Evolutionary conservation across 2,797 vertebrate species (phyloP).

Genomic region (Sebastes melanostomus): DNA sequence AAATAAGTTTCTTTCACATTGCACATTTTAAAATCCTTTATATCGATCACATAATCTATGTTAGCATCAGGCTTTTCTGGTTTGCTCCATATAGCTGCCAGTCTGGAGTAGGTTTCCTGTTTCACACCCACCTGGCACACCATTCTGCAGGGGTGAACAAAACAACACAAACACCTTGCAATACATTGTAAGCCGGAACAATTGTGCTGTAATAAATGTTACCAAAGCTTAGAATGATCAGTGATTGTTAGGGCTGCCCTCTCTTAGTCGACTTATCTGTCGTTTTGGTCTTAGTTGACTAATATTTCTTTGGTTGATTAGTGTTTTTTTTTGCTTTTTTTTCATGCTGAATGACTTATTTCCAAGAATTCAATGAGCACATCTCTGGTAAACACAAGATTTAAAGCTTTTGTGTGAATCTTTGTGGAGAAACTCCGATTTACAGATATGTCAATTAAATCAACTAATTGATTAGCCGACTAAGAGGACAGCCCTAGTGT

Average conservation of each 20-base stretch:
- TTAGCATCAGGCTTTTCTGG: neutral
- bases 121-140: neutral
- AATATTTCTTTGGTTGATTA: neutral
- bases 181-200: neutral
- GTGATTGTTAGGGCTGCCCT: neutral
- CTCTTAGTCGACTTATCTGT: too few relatives aligned
- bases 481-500: neutral
- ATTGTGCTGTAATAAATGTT: neutral
- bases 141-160: neutral
- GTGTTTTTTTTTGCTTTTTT: neutral
- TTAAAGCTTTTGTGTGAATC: too few relatives aligned
- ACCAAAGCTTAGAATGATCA: neutral
- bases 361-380: too few relatives aligned
- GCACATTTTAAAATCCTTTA: neutral
- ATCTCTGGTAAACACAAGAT: too few relatives aligned
- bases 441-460: too few relatives aligned
- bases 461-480: too few relatives aligned
- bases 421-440: too few relatives aligned
- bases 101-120: neutral
- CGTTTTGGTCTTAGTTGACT: too few relatives aligned
- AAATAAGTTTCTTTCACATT: neutral
- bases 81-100: neutral
- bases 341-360: too few relatives aligned
- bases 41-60: neutral
- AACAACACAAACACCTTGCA: neutral